Percentiles rank a stretch among this genome's conserved stretches.
Conservation (phyloP, 2,797 vertebrate genomes). For the Labroides dimidiatus region DNA sequence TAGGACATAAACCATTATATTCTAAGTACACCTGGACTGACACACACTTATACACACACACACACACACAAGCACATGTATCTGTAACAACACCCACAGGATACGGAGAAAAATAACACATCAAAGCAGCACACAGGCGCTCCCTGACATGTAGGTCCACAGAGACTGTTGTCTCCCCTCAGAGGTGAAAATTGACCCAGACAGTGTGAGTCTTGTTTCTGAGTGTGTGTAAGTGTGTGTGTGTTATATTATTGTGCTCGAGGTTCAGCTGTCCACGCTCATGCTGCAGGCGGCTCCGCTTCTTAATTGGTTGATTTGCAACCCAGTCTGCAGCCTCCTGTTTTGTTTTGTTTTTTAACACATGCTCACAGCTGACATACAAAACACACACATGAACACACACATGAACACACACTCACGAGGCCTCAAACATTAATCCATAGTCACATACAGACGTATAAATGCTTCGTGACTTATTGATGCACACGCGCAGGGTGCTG, state of each 20-base stretch:
- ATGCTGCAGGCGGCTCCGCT: constrained; percentile 44
- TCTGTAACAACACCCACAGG: background rate
- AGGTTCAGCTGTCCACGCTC: constrained; percentile 31
- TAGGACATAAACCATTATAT: too few relatives aligned
- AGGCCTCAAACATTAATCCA: background rate
- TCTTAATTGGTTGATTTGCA: constrained; percentile 74
- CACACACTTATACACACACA: background rate
- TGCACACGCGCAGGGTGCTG: background rate
- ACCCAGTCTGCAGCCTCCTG: constrained; percentile 27
- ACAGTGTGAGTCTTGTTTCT: background rate
- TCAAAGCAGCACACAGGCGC: background rate
- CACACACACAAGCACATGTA: background rate
- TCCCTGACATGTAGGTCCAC: constrained; percentile 11
- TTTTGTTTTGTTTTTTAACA: constrained; percentile 55
- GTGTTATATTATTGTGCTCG: background rate
- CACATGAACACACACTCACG: constrained; percentile 3
- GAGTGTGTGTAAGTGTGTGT: constrained; percentile 8
- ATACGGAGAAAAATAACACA: background rate
- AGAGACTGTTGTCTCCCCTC: constrained; percentile 8
- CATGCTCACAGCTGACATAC: constrained; percentile 19
- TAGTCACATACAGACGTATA: constrained; percentile 14
- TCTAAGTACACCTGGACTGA: too few relatives aligned
- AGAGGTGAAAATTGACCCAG: constrained; percentile 35
- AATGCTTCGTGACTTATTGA: constrained; percentile 10
- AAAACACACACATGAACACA: background rate